phyloP scores from a whole-genome alignment of 2,888 invertebrate genomes.

The Muscina levida region DNA sequence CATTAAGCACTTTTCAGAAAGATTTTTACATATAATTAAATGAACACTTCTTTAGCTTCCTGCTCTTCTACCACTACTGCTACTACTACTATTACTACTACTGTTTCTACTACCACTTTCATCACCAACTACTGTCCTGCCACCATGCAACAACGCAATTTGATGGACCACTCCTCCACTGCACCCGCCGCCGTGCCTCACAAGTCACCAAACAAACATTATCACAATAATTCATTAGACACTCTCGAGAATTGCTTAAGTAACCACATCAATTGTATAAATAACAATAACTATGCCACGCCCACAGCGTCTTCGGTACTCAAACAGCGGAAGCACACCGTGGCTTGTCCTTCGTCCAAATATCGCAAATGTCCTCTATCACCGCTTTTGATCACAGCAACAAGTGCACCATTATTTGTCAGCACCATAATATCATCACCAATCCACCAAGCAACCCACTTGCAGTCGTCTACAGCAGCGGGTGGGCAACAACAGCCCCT shows the following conservation, averaged over 20 bases:
- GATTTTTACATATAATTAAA: conserved; percentile 16
- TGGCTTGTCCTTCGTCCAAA: conserved; percentile 57
- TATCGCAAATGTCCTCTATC: conserved; percentile 73
- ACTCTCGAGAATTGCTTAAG: conserved; percentile 42
- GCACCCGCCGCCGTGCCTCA: not conserved
- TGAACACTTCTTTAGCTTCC: conserved; percentile 58
- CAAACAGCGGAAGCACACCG: conserved; percentile 66
- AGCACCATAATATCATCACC: not conserved
- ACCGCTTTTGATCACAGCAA: conserved; percentile 68
- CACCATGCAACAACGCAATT: conserved; percentile 48
- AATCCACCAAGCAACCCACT: conserved; percentile 14
- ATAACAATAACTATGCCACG: conserved; percentile 71
- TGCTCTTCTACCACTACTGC: conserved; percentile 41
- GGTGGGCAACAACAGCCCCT: conserved; percentile 1
- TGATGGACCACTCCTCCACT: conserved; percentile 44
- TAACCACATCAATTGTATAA: conserved; percentile 68
- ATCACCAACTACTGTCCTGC: conserved; percentile 42
- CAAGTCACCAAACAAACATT: conserved; percentile 45
- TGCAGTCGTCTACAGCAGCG: conserved; percentile 29
- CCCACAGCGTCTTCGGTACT: conserved; percentile 72
- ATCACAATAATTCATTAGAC: conserved; percentile 14
- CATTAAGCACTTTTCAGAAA: not conserved
- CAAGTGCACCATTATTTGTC: conserved; percentile 61
- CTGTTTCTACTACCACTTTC: conserved; percentile 2
- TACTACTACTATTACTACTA: not conserved